Evolutionary conservation across 2,888 invertebrate genomes (phyloP), one percentile per base, ranked within the genome.

Genomic region (Chirona hameri): DNA sequence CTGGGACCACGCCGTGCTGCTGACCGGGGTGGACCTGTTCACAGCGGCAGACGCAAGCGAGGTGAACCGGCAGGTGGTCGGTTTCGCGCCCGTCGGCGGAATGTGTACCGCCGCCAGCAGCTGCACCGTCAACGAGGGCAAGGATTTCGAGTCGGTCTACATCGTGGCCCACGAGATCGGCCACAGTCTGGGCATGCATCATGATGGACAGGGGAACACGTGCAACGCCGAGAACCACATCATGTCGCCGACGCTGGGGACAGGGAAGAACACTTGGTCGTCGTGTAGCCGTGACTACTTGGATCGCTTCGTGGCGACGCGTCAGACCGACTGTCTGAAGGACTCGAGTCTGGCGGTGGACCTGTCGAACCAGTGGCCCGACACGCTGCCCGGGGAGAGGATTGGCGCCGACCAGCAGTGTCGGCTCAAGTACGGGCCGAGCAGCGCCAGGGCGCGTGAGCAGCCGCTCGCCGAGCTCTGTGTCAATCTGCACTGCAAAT

Each of bases 141-240:
- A 96, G 81, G 94, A 95, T 87, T 94, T 95, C 86, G 95, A 97
- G 87, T 95, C 96, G 86, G 96, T 97, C 24, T 96, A 96, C 87
- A 97, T 97, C 0, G 96, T 97, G 0, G 96, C 96, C 0, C 97
- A 97, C 87, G 96, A 97, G 90, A 96, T 97, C 85, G 96, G 96
- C 84, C 96, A 97, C 88, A 95, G 95, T 87, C 89, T 96, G 84
- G 96, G 96, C 72, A 96, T 96, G 95, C 91, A 95, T 10, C 96
- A 96, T 87, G 96, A 96, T 86, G 93, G 87, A 0, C 93, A 93
- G 0, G 95, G 95, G 86, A 95, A 95, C 86, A 93, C 84, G 96
- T 86, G 95, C 96, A 88, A 93, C 95, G 0, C 93, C n/a, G n/a
- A 93, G 83, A 92, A 93, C 84, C 95, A 93, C 88, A 93, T 96